Evolutionary conservation across 2,113 vertebrate species (phyloP), one percentile per base, ranked within the genome.

Genomic region (Phylloscopus whistleri): DNA sequence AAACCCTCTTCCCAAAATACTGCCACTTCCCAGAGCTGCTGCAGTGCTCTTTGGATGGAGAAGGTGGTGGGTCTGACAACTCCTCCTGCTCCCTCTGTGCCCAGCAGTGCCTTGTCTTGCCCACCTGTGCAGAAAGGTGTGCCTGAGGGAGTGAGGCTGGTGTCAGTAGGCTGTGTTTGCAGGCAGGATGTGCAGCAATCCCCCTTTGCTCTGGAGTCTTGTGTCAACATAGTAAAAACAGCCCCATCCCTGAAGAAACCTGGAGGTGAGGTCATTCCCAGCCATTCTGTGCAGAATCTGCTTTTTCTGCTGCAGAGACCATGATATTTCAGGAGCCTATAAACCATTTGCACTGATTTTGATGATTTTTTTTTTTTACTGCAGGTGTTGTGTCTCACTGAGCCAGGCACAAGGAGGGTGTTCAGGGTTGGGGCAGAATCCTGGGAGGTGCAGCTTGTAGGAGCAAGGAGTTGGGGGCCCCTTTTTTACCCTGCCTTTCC

Each of bases 71-170:
- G 31, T 26, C 1, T 0, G 23, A 30, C 12, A 27, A 5, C 30
- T 85, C 39, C 26, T 58, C 24, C 59, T 73, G 37, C 44, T 74
- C 1, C 53, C 22, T 55, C 24, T 24, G 48, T 74, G 72, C 69
- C 56, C 52, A 43, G 59, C 43, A 16, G n/a, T 28, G 55, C 62
- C 26, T 73, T 4, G 3, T 30, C 19, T 72, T 3, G 1, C 63
- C 41, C 2, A 0, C 19, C 52, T 13, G 6, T 31, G 31, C 62
- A 41, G 63, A 31, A 56, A 3, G 26, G 24, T 9, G 1, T 16
- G 44, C 8, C 43, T 80, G 63, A 70, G 51, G 63, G 39, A 59
- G 33, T 16, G 17, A 41, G 23, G 75, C 48, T 77, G 46, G 11
- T 8, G 4, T 41, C 37, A 44, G 63, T 0, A 1, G 67, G 35